Evolutionary conservation across 2,888 invertebrate species (phyloP), one percentile per base, ranked within the genome.

Genomic region (Heliconius cydno): DNA sequence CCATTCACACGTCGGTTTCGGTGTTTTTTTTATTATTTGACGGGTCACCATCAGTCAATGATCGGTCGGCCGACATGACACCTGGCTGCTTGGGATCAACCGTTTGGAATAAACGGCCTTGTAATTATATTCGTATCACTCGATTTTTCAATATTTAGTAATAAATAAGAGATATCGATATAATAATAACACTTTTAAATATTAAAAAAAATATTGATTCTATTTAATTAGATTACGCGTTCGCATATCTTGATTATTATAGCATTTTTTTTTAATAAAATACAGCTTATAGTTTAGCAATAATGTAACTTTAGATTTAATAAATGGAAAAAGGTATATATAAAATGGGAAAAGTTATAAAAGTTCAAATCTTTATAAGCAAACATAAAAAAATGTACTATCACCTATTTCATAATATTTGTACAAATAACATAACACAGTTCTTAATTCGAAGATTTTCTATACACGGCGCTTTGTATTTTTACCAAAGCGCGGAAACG

Each of bases 31-130:
- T 57, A 57, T 57, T 22, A 57, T 57, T 81, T 87, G 88, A 89
- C 89, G 88, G 90, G 90, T 90, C 91, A 90, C 88, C 89, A 91
- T 91, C 88, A 90, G 89, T 91, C 91, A 81, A 72, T 79, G 34
- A 65, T 76, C 79, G 83, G 79, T 71, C 75, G 78, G 78, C 67
- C 77, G 77, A 63, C 65, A 25, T 57, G 52, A 52, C 67, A 76
- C 76, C 67, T 76, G 66, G 67, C 28, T 30, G 30, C 30, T 30
- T n/a, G 28, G 15, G 41, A 22, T 46, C 25, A 67, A 41, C 66
- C 66, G 30, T 67, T 67, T 41, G 68, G 68, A 70, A 70, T n/a
- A 41, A n/a, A 25, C 6, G n/a, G 22, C 6, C 25, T 65, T 70
- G 25, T 70, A 70, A 70, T 70, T 70, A 70, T 70, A 41, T n/a